These are phyloP conservation scores for Halisarca cf. caerulea DNA, from an alignment of 37 sponge, comb jelly and placozoan species.

Conservation along the genomic window DNA sequence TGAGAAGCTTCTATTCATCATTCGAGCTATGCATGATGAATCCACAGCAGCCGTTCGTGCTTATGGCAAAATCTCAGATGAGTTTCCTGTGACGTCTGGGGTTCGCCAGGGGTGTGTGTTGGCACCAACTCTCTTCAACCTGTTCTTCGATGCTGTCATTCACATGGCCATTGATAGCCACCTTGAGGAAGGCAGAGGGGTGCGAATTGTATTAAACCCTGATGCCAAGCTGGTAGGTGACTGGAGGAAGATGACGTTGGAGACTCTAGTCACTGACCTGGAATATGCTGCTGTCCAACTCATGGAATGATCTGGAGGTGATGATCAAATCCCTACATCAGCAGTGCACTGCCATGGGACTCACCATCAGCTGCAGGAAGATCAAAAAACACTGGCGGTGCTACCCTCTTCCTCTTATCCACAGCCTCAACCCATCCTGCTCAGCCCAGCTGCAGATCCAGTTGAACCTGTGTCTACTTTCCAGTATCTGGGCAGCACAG, in stretches of 20 bases:
- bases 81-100: constrained; percentile 10
- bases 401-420: constrained; percentile 8
- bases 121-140: constrained; percentile 26
- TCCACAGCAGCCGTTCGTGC: background rate
- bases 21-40: background rate
- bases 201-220: constrained; percentile 3
- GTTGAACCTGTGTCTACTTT: constrained; percentile 15
- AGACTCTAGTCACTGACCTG: constrained; percentile 2
- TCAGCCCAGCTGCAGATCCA: constrained; percentile 14
- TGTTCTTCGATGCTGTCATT: constrained; percentile 10
- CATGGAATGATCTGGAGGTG: constrained; percentile 5
- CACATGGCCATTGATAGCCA: constrained; percentile 10
- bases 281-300: constrained; percentile 9
- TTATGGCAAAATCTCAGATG: background rate
- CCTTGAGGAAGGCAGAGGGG: background rate
- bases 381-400: constrained; percentile 10
- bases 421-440: constrained; percentile 10
- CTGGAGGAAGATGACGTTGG: constrained; percentile 1
- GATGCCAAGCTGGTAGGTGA: constrained; percentile 22
- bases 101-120: constrained; percentile 32
- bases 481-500: constrained; percentile 12
- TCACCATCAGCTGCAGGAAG: constrained; percentile 25
- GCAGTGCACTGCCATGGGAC: constrained; percentile 13
- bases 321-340: constrained; percentile 1
- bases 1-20: background rate